Percentiles rank a stretch among this genome's conserved stretches.
Conservation (phyloP, 2,797 vertebrate genomes). For the Aselliscus stoliczkanus region DNA sequence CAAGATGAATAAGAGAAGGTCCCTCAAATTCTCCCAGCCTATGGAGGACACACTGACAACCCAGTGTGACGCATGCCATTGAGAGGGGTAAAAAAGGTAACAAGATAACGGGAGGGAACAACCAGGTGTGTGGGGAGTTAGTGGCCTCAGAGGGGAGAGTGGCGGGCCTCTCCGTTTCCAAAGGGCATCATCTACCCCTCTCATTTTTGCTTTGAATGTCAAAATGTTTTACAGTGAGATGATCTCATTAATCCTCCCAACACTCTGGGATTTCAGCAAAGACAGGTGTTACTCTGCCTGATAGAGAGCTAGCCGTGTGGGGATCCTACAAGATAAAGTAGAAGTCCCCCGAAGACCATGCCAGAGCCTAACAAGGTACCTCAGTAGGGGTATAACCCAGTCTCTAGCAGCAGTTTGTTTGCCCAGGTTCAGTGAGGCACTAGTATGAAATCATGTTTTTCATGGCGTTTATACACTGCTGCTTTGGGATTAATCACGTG, state of each 20-base stretch:
- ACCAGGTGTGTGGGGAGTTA: not conserved
- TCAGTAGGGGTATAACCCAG: not conserved
- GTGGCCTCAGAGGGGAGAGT: not conserved
- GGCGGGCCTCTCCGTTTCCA: not conserved
- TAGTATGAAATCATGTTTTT: not conserved
- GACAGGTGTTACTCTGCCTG: not conserved
- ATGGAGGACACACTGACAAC: not conserved
- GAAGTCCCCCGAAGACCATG: not conserved
- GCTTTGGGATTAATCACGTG: not conserved
- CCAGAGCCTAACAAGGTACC: not conserved
- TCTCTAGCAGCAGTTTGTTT: not conserved
- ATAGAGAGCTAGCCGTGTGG: not conserved
- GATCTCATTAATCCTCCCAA: not conserved
- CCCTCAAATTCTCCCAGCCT: not conserved
- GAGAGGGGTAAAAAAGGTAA: not conserved
- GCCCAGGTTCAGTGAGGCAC: not conserved
- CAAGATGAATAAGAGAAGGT: not conserved
- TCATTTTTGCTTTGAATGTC: not conserved
- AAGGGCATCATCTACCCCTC: not conserved
- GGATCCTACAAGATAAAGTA: not conserved
- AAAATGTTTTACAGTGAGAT: not conserved
- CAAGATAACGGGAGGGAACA: not conserved
- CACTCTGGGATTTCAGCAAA: not conserved
- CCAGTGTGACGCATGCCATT: too few species aligned
- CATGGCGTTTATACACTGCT: not conserved